Conservation (phyloP, 35 echinoderm and acorn worm genomes). For the Eucidaris tribuloides region DNA sequence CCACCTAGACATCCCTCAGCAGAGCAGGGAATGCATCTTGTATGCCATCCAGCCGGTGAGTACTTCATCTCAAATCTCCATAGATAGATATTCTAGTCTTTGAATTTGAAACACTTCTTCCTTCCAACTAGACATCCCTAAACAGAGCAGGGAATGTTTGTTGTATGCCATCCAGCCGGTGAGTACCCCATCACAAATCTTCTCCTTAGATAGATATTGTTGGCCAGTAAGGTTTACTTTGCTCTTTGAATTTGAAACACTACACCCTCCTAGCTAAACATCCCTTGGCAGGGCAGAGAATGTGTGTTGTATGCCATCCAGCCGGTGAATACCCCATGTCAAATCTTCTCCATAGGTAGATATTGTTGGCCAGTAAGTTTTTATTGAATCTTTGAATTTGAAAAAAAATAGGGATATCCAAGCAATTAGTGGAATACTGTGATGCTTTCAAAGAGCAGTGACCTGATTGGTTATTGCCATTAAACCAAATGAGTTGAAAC, state of each 20-base stretch:
- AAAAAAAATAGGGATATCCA: too few relatives aligned
- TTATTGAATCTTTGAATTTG: too few relatives aligned
- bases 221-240: too few relatives aligned
- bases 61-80: background rate
- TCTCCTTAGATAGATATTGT: too few relatives aligned
- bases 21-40: conserved; percentile 56
- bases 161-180: conserved; percentile 58
- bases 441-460: too few relatives aligned
- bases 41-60: conserved; percentile 64
- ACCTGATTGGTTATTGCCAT: too few relatives aligned
- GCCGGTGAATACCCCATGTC: conserved; percentile 38
- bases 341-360: too few relatives aligned
- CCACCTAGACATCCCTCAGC: conserved; percentile 55
- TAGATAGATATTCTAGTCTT: too few relatives aligned
- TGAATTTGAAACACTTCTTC: conserved; percentile 38
- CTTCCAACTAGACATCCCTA: conserved; percentile 55
- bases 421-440: too few relatives aligned
- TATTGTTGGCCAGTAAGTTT: too few relatives aligned
- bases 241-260: too few relatives aligned
- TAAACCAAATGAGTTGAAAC: too few relatives aligned
- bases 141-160: conserved; percentile 60
- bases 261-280: conserved; percentile 46
- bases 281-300: conserved; percentile 61
- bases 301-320: conserved; percentile 52
- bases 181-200: conserved; percentile 16